Percentiles rank a stretch among this genome's conserved stretches.
These are phyloP conservation scores for Pycnonotus jocosus DNA, from an alignment of 2,113 vertebrate species.

Conservation along the genomic window DNA sequence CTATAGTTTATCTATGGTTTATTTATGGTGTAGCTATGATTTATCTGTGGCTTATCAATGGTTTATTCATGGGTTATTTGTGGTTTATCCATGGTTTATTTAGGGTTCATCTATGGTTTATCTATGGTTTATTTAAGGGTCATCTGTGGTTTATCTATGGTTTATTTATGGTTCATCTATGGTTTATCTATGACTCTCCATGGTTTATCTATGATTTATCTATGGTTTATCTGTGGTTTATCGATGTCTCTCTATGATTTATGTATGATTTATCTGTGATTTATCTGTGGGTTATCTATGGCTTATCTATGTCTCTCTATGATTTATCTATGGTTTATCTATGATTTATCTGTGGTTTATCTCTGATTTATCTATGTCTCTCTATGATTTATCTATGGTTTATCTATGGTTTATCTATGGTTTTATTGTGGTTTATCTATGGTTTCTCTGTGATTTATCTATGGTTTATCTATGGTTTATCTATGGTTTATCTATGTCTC, in stretches of 20 bases:
- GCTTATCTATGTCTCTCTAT: too few species aligned
- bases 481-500: too few species aligned
- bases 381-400: neutral
- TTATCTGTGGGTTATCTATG: neutral
- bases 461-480: too few species aligned
- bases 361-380: too few species aligned
- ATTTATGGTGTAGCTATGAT: too few species aligned
- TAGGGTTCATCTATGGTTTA: neutral
- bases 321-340: neutral
- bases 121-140: accelerated
- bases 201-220: neutral
- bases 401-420: neutral
- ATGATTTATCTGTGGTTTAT: neutral
- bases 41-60: neutral
- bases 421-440: too few species aligned
- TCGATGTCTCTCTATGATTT: neutral
- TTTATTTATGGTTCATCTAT: neutral
- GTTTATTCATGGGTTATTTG: accelerated
- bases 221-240: neutral
- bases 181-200: neutral
- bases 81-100: neutral
- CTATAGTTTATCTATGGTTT: too few species aligned
- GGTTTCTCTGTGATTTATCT: neutral
- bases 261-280: neutral
- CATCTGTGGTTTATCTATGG: too few species aligned